Evolutionary conservation across 1,140 invertebrate species (phyloP), one percentile per base, ranked within the genome.

Genomic region (Sminthurinus signatus): DNA sequence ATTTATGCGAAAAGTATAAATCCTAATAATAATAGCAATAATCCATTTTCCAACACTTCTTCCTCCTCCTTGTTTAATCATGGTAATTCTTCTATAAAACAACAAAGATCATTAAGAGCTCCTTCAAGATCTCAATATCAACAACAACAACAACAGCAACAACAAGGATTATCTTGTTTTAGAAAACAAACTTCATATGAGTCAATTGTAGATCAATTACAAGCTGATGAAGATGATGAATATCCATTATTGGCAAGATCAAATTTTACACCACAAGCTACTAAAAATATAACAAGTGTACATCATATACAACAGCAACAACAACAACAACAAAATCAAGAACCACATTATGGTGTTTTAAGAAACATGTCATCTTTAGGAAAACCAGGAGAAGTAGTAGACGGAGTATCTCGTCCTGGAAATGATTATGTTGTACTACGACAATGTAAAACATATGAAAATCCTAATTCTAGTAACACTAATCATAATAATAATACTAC

Each of bases 101-200:
- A 72, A 12, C 70, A 72, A 19, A 61, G 67, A 52, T 72, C 70
- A 0, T 46, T 72, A 1, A 39, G 68, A n/a, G 64, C 65, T 14
- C 59, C 64, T 10, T 62, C 67, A 14, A 39, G 59, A 56, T 39
- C 60, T 17, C 64, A 71, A 19, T 64, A 72, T 43, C 64, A 64
- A 21, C 5, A 15, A n/a, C n/a, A n/a, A n/a, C n/a, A n/a, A n/a
- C 64, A 71, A 19, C 61, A 72, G 32, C 64, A 64, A 21, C 5
- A 15, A 36, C 62, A 69, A 39, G 25, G 60, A 2, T 28, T 72
- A 1, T 65, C 70, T 27, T 72, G 70, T 42, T 72, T 72, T 32
- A 67, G 58, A 29, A 72, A 72, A 42, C 67, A 67, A 0, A 57
- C 64, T 0, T 72, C 70, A 0, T 64, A 60, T 32, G 70, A 72